Evolutionary conservation across 2,888 invertebrate species (phyloP), one percentile per base, ranked within the genome.

Genomic region (Drosophila macrospina): DNA sequence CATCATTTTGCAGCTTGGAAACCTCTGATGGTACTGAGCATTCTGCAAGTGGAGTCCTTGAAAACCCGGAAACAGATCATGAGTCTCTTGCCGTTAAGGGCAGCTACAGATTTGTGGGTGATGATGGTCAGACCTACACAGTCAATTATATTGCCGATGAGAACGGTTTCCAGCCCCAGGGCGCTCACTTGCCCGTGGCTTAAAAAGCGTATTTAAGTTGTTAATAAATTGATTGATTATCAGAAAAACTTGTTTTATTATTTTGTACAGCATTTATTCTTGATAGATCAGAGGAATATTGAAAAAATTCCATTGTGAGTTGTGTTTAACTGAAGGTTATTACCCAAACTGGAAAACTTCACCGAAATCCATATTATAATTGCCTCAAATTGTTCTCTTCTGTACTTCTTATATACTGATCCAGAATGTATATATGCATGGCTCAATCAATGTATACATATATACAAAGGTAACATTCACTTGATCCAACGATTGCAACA

Each of bases 131-230:
- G 39, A 78, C 83, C 13, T 88, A 89, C 61, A 67, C 69, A 3
- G 79, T 90, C 1, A 72, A 48, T 13, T 91, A 90, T 51, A n/a
- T 75, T 10, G 91, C 90, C 32, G 89, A 93, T 82, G 93, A 93
- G 80, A 93, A 93, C 75, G 93, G 93, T 75, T 93, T 92, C 91
- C 93, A 93, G 84, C 93, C 93, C 8, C 54, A 74, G 59, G 91
- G 90, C 39, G 86, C 77, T 8, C 89, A 91, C 80, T 68, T 91
- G 50, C 91, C 90, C 51, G 50, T 28, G 5, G 28, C 28, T 2
- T 28, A 28, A 28, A 7, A 28, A 8, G 6, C 39, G 11, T 8
- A 4, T 24, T 42, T 13, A 28, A 6, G 28, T 28, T 2, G 6
- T 7, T 28, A 66, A 66, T 66, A 66, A 63, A 66, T 20, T 28